Evolutionary conservation across 1,140 invertebrate species (phyloP), one percentile per base, ranked within the genome.

Genomic region (Hypothenemus hampei): DNA sequence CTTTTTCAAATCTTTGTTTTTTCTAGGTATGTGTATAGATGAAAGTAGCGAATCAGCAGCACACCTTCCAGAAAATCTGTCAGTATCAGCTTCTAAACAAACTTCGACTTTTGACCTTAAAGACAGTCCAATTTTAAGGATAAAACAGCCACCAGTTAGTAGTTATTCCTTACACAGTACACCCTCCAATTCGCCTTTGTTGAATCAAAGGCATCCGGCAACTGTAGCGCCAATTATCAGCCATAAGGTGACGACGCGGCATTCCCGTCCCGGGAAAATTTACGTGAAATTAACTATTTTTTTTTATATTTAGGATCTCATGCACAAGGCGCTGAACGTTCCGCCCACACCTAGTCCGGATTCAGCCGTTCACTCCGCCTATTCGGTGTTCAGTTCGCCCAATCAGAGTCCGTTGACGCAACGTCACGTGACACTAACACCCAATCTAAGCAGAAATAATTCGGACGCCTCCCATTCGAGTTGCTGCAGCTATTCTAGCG

Each of bases 281-380:
- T n/a, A 23, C 19, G 7, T 4, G 11, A 22, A 5, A 21, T 19
- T 1, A 39, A 22, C 2, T 1, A 39, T 19, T 39, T 13, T n/a
- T n/a, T 39, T 39, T n/a, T n/a, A 2, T 1, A n/a, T 79, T 1
- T 73, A 81, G 63, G 81, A 81, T 68, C 66, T 73, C 41, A 67
- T 67, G 63, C 69, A 72, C 44, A 68, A 69, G 55, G 65, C 65
- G 8, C 54, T 70, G 16, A 72, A 72, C 56, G 65, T 80, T 51
- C 77, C 78, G n/a, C 76, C 84, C 37, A 85, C 83, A 60, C 82
- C 83, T 23, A 89, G 86, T 63, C 88, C 87, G 3, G 87, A 90
- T 69, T 89, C 87, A 29, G 89, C 88, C 56, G 87, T 90, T 63
- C 89, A 91, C 75, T 92, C 87, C 58, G 89, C 85, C 61, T 92